Percentiles rank a stretch among this genome's conserved stretches.
phyloP scores from a whole-genome alignment of 2,113 vertebrate species.

The Diphyllodes magnificus region DNA sequence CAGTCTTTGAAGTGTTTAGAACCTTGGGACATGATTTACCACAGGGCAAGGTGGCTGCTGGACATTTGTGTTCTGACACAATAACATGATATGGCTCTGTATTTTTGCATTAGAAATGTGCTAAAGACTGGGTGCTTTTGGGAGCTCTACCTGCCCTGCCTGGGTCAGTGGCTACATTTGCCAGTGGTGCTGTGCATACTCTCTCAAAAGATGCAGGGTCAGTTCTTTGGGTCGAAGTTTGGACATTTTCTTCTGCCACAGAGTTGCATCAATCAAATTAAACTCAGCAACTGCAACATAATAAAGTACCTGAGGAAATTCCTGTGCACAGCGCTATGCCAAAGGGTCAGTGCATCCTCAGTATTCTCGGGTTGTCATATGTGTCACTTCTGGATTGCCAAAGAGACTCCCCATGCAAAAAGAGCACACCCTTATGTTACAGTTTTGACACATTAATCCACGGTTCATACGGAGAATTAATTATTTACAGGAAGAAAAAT shows the following conservation, averaged over 20 bases:
- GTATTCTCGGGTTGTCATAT: not conserved
- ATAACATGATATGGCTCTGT: not conserved
- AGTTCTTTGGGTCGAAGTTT: not conserved
- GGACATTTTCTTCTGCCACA: not conserved
- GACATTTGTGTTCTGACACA: not conserved
- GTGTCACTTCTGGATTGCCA: not conserved
- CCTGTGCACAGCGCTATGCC: not conserved
- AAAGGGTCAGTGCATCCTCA: not conserved
- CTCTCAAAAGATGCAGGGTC: not conserved
- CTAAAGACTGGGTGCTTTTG: not conserved
- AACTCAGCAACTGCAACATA: not conserved
- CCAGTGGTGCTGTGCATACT: not conserved
- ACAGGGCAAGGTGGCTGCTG: rapidly evolving
- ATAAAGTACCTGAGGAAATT: not conserved
- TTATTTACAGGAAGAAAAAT: not conserved
- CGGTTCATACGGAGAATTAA: not conserved
- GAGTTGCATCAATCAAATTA: not conserved
- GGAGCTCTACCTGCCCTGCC: not conserved
- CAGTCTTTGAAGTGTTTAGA: not conserved
- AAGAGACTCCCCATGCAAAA: not conserved
- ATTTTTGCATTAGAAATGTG: not conserved
- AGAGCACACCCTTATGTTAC: not conserved
- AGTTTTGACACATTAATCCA: not conserved
- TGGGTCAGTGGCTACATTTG: not conserved
- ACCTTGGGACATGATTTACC: not conserved